These are phyloP conservation scores for Siphonodentalium dalli DNA, from an alignment of 2,888 invertebrate genomes.

Conservation along the genomic window DNA sequence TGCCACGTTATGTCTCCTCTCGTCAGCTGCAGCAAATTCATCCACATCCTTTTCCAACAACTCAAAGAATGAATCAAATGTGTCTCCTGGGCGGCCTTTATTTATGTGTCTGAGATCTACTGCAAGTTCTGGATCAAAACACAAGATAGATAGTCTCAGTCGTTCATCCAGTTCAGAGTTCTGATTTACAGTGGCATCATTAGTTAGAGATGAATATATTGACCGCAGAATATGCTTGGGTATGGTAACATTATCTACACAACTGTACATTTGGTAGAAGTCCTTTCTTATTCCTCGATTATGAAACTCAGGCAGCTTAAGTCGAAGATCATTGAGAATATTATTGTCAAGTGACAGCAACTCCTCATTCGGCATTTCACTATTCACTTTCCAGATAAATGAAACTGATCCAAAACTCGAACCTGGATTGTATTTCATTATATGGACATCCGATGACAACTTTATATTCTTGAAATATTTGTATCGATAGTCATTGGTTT, in stretches of 20 bases:
- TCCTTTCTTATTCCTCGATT: constrained; percentile 23
- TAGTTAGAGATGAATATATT: constrained; percentile 15
- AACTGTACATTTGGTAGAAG: constrained; percentile 12
- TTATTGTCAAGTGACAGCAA: constrained; percentile 1
- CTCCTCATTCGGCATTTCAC: background rate
- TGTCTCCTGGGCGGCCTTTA: constrained; percentile 25
- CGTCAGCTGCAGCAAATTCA: constrained; percentile 22
- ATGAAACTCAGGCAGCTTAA: constrained; percentile 18
- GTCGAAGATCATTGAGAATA: constrained; percentile 11
- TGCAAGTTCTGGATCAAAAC: constrained; percentile 20
- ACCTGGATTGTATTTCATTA: constrained; percentile 18
- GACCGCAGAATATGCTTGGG: constrained; percentile 10
- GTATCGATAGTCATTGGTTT: background rate
- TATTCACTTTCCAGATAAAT: constrained; percentile 12
- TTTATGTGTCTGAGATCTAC: constrained; percentile 23
- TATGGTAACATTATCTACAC: constrained; percentile 2
- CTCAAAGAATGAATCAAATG: constrained; percentile 23
- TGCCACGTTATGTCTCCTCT: constrained; percentile 16
- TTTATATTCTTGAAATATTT: constrained; percentile 1
- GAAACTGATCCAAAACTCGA: constrained; percentile 1
- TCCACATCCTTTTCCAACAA: constrained; percentile 14
- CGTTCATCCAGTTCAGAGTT: constrained; percentile 13
- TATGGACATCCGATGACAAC: background rate
- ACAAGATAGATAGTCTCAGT: constrained; percentile 2
- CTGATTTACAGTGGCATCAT: constrained; percentile 15